These are phyloP conservation scores for Scleropages formosus DNA, from an alignment of 2,797 vertebrate species.

Conservation along the genomic window DNA sequence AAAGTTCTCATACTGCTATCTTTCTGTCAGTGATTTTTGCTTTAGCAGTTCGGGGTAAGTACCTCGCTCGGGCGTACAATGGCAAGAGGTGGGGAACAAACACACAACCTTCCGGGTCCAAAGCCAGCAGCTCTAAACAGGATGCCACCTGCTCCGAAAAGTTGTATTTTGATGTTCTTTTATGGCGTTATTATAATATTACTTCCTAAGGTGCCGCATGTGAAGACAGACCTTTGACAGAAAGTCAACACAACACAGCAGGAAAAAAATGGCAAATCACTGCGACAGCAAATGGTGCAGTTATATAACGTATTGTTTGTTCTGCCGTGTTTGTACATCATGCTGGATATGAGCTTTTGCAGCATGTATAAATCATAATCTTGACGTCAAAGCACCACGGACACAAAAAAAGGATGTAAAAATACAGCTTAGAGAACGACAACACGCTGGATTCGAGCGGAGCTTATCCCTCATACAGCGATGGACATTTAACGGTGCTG, in stretches of 20 bases:
- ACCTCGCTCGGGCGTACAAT: no score
- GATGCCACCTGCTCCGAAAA: background rate
- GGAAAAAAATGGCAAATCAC: conserved; percentile 11
- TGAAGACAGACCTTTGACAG: conserved; percentile 14
- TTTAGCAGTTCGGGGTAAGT: no score
- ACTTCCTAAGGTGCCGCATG: conserved; percentile 4
- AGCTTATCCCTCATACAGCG: no score
- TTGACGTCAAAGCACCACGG: conserved; percentile 9
- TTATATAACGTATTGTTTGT: conserved; percentile 22
- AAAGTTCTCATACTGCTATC: background rate
- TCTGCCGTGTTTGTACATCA: conserved; percentile 1
- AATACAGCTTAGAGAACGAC: no score
- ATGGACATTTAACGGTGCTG: no score
- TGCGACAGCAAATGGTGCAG: background rate
- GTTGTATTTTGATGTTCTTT: background rate
- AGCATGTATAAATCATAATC: conserved; percentile 14
- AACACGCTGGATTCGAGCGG: no score
- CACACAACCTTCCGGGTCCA: background rate
- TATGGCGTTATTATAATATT: background rate
- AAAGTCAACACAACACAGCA: conserved; percentile 16
- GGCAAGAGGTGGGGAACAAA: no score
- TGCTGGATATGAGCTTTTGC: background rate
- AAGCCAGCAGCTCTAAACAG: no score
- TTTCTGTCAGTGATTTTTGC: background rate
- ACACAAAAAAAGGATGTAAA: no score